phyloP scores from a whole-genome alignment of 2,888 invertebrate genomes.

The Parapristionchus giblindavisi region DNA sequence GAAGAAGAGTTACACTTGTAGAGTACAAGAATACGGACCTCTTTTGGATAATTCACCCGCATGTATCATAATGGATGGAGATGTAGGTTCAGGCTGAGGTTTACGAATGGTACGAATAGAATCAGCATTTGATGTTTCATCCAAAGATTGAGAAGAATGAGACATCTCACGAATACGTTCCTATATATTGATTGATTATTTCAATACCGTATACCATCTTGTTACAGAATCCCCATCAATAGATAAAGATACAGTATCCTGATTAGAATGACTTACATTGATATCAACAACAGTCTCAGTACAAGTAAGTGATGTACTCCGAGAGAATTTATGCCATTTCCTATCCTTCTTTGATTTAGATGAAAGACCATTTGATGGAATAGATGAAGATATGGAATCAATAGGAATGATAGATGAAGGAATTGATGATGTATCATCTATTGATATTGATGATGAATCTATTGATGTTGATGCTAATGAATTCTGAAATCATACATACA shows the following conservation, averaged over 20 bases:
- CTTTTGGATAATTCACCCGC: slow-evolving; percentile 22
- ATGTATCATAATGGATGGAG: slow-evolving; percentile 5
- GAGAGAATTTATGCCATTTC: slow-evolving; percentile 41
- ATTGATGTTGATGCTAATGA: too few relatives aligned
- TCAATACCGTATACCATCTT: too few relatives aligned
- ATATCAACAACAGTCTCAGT: slow-evolving; percentile 57
- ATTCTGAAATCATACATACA: too few relatives aligned
- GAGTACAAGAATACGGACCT: too few relatives aligned
- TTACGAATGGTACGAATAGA: slow-evolving; percentile 56
- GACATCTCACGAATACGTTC: slow-evolving; percentile 57
- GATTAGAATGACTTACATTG: slow-evolving; percentile 38
- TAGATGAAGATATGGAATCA: too few relatives aligned
- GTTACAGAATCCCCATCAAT: neutral
- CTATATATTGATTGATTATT: slow-evolving; percentile 29
- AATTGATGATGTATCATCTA: too few relatives aligned
- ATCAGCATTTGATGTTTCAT: slow-evolving; percentile 44
- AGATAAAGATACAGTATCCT: too few relatives aligned
- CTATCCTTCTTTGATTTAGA: neutral
- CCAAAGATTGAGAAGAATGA: slow-evolving; percentile 53
- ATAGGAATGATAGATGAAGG: too few relatives aligned
- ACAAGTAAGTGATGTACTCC: slow-evolving; percentile 57
- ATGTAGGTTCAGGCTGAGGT: neutral
- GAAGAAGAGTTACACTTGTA: too few relatives aligned
- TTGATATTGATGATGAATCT: too few relatives aligned
- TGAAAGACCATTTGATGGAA: too few relatives aligned